Percentiles rank a stretch among this genome's conserved stretches.
Conservation (phyloP, 2,888 invertebrate genomes). For the Cepaea hortensis region DNA sequence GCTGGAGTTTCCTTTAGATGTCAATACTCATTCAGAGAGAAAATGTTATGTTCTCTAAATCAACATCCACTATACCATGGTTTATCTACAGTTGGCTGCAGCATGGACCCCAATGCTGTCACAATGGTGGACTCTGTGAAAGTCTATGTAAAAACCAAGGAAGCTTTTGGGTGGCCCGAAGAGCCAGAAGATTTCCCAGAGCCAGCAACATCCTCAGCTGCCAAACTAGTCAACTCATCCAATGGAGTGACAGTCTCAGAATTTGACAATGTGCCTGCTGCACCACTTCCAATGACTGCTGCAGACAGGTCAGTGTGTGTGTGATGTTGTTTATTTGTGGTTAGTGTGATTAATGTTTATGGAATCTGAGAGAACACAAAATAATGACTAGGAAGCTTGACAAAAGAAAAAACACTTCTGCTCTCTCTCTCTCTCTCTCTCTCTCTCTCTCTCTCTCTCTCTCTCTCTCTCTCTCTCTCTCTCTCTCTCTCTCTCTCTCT, state of each 20-base stretch:
- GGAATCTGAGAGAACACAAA: too few relatives aligned
- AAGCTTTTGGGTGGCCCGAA: conserved; percentile 97
- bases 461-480: too few relatives aligned
- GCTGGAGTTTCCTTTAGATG: too few relatives aligned
- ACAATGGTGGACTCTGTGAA: conserved; percentile 96
- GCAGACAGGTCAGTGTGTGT: conserved; percentile 78
- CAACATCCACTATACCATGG: neutral
- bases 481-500: too few relatives aligned
- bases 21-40: too few relatives aligned
- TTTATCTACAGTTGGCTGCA: conserved; percentile 74
- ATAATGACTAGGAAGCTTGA: too few relatives aligned
- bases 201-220: conserved; percentile 52
- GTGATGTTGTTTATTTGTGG: too few relatives aligned
- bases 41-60: neutral
- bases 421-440: too few relatives aligned
- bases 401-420: too few relatives aligned
- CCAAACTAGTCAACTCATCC: conserved; percentile 36
- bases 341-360: too few relatives aligned
- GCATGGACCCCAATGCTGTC: conserved; percentile 83
- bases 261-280: conserved; percentile 55
- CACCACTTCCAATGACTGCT: conserved; percentile 79
- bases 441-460: too few relatives aligned
- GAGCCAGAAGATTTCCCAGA: conserved; percentile 87
- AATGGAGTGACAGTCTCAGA: conserved; percentile 50
- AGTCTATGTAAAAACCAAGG: conserved; percentile 95